A percentile compares a stretch with the other conserved stretches of the same genome.
phyloP scores from a whole-genome alignment of 2,888 invertebrate genomes.

The Andrena chrysosceles region DNA sequence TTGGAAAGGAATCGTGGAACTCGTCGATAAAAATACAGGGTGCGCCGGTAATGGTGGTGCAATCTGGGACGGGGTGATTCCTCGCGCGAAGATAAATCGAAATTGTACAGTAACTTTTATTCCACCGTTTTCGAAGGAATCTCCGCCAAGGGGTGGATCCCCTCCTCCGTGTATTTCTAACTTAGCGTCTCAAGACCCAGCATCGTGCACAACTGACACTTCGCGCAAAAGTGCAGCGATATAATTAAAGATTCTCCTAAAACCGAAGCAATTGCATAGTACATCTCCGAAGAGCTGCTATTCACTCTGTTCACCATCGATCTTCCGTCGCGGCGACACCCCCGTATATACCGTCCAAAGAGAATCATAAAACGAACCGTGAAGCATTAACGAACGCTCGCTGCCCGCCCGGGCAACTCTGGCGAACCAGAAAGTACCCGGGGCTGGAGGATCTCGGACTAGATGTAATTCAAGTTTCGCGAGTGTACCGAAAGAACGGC shows the following conservation, averaged over 20 bases:
- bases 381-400: conserved; percentile 24
- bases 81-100: too few species aligned
- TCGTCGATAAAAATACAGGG: neutral
- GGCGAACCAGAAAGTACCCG: neutral
- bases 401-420: neutral
- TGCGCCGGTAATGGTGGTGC: neutral
- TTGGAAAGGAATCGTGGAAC: neutral
- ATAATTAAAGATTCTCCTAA: too few species aligned
- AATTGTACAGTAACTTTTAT: too few species aligned
- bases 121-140: too few species aligned
- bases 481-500: neutral
- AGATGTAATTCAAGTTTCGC: conserved; percentile 35
- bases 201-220: too few species aligned
- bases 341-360: neutral
- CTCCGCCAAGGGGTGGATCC: too few species aligned
- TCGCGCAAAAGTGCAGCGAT: too few species aligned
- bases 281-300: too few species aligned
- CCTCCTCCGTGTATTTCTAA: too few species aligned
- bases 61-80: too few species aligned
- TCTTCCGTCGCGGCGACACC: neutral
- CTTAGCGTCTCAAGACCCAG: too few species aligned
- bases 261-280: too few species aligned
- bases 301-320: neutral
- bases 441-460: conserved; percentile 34
- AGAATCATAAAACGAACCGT: neutral